Percentiles rank a stretch among this genome's conserved stretches.
phyloP scores from a whole-genome alignment of 2,888 invertebrate species.

The Seira sanloemensis region DNA sequence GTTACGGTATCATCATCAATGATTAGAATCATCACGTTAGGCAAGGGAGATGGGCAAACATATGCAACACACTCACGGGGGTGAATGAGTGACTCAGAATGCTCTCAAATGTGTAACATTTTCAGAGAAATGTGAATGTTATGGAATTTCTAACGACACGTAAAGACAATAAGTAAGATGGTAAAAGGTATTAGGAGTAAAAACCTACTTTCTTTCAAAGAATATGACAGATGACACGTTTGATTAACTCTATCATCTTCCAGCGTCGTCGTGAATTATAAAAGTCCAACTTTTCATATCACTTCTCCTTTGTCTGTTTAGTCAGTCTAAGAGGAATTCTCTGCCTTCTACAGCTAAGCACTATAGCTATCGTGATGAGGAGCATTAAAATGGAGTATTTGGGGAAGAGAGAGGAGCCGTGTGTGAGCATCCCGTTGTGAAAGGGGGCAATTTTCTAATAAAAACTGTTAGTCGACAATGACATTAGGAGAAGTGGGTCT shows the following conservation, averaged over 20 bases:
- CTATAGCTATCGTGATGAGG: no score
- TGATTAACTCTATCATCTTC: not conserved
- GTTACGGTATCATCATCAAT: not conserved
- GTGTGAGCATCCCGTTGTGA: not conserved
- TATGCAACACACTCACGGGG: no score
- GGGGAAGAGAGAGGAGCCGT: no score
- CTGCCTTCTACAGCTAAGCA: no score
- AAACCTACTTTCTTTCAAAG: not conserved
- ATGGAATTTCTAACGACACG: not conserved
- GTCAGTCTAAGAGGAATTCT: no score
- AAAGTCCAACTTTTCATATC: no score
- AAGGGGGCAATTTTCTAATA: not conserved
- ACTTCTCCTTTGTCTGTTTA: not conserved
- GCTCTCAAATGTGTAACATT: no score
- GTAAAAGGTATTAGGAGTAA: not conserved
- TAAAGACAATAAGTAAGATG: not conserved
- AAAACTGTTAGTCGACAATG: not conserved
- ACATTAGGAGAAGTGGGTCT: not conserved
- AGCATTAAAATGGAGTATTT: no score
- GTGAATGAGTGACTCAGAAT: no score
- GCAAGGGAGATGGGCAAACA: no score
- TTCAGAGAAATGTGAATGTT: not conserved
- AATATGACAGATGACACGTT: conserved; percentile 1
- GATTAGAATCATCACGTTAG: not conserved
- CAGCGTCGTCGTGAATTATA: not conserved